Percentiles rank a stretch among this genome's conserved stretches.
These are phyloP conservation scores for Himalopsyche kuldschensis DNA, from an alignment of 2,888 invertebrate genomes.

Conservation along the genomic window DNA sequence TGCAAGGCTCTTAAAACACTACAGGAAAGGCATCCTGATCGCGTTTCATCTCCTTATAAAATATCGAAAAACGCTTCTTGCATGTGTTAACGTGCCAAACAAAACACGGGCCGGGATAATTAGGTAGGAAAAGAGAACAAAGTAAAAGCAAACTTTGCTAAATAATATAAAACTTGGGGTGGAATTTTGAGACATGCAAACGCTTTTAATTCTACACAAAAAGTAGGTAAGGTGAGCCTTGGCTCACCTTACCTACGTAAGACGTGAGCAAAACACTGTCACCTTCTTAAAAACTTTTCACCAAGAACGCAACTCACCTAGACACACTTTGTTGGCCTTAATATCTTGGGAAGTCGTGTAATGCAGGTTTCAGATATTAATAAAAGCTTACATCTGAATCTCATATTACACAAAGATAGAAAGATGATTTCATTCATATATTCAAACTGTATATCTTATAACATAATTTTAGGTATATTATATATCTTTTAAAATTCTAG, in stretches of 20 bases:
- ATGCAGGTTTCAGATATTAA: background rate
- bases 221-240: background rate
- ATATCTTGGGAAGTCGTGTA: background rate
- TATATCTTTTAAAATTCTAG: too few species aligned
- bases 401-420: too few species aligned
- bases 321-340: background rate
- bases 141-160: background rate
- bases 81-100: constrained; percentile 1
- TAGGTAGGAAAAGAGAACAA: constrained; percentile 8
- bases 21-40: background rate
- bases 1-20: constrained; percentile 23
- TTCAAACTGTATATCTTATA: too few species aligned
- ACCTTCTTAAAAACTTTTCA: background rate
- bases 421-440: too few species aligned
- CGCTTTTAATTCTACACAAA: constrained; percentile 27
- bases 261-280: background rate
- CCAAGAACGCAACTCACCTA: background rate
- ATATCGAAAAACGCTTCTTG: constrained; percentile 11
- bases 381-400: too few species aligned
- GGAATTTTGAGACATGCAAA: constrained; percentile 30
- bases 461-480: too few species aligned
- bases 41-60: constrained; percentile 2
- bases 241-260: too few species aligned
- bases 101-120: constrained; percentile 12
- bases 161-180: constrained; percentile 8